A percentile compares a stretch with the other conserved stretches of the same genome.
Conservation (phyloP, 2,888 invertebrate genomes). For the Thysanoteuthis rhombus region DNA sequence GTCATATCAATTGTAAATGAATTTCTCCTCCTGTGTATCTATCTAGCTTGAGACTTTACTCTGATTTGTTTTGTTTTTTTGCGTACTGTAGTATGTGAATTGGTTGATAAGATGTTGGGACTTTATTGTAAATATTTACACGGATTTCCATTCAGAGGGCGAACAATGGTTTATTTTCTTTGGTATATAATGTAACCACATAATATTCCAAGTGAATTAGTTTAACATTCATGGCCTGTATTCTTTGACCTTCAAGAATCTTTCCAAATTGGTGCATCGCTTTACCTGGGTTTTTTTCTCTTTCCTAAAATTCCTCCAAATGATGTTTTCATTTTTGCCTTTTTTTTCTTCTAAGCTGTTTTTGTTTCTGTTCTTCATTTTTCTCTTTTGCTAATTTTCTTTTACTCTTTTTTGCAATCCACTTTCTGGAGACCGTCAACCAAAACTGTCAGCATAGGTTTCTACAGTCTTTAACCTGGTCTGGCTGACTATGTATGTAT, state of each 20-base stretch:
- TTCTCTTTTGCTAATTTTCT: too few species aligned
- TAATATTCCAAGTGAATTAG: neutral
- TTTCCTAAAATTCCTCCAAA: neutral
- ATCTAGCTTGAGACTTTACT: neutral
- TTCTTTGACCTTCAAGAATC: neutral
- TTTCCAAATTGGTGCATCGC: neutral
- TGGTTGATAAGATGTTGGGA: neutral
- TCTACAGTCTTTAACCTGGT: too few species aligned
- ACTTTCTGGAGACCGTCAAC: too few species aligned
- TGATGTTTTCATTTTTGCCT: too few species aligned
- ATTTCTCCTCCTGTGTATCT: too few species aligned
- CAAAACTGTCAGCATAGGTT: too few species aligned
- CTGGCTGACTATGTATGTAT: too few species aligned
- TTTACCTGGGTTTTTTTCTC: neutral
- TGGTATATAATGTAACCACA: neutral
- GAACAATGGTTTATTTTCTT: neutral
- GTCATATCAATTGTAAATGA: too few species aligned
- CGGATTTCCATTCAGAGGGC: neutral
- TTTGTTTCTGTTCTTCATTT: too few species aligned
- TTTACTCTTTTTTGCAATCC: too few species aligned
- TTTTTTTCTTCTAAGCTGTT: too few species aligned
- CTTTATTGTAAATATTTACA: neutral
- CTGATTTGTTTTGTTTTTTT: neutral
- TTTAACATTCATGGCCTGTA: neutral
- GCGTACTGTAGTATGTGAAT: neutral